phyloP scores from a whole-genome alignment of 2,888 invertebrate genomes.

The Choristoneura rosaceana region DNA sequence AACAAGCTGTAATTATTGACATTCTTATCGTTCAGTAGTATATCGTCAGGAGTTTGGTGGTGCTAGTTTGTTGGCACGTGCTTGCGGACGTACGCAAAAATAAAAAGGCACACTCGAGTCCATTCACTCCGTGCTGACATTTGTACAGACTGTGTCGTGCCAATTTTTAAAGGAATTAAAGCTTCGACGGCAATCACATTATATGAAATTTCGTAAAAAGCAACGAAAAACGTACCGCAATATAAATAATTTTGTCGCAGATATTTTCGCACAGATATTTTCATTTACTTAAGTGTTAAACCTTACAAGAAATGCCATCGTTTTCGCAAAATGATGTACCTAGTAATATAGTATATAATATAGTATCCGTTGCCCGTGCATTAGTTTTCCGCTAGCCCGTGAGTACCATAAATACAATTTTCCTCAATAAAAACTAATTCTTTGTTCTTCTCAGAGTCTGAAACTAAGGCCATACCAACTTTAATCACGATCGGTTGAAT shows the following conservation, averaged over 20 bases:
- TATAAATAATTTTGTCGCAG: background rate
- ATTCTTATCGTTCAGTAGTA: constrained; percentile 1
- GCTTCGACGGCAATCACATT: constrained; percentile 30
- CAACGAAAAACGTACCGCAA: constrained; percentile 1
- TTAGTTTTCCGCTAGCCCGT: no score
- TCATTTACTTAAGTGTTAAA: background rate
- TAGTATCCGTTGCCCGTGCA: no score
- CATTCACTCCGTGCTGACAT: constrained; percentile 83
- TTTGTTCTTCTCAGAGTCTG: no score
- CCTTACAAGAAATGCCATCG: background rate
- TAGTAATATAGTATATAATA: no score
- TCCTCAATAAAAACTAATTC: no score
- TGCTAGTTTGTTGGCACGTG: constrained; percentile 76
- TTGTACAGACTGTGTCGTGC: constrained; percentile 71
- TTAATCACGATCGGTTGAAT: no score
- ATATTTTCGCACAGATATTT: background rate
- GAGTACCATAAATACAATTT: no score
- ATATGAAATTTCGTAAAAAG: constrained; percentile 10
- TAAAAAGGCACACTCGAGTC: constrained; percentile 79
- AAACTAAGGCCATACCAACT: no score
- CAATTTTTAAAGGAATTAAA: constrained; percentile 66
- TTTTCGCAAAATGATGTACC: background rate
- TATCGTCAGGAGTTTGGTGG: constrained; percentile 53
- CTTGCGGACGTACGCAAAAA: constrained; percentile 77
- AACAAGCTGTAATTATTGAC: constrained; percentile 19